Evolutionary conservation across 2,888 invertebrate species (phyloP).

Genomic region (Epiperipatus broadwayi): DNA sequence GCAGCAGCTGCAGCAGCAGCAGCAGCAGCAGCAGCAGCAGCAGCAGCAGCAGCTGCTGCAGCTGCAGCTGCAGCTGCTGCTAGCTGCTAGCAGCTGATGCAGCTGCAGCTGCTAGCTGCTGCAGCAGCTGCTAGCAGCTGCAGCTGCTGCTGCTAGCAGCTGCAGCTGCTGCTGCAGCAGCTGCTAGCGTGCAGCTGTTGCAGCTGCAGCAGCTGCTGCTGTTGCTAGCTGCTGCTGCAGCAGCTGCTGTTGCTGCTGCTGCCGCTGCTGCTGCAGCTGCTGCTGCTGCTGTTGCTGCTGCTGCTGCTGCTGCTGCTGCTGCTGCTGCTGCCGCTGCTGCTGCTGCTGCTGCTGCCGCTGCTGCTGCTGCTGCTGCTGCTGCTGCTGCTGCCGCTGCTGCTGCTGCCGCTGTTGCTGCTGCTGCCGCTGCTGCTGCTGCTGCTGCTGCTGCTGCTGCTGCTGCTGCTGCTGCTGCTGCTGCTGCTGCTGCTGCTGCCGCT

Average conservation of each 20-base stretch:
- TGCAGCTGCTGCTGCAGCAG: no score
- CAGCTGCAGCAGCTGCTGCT: no score
- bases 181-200: no score
- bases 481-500: constrained; percentile 3
- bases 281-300: not conserved
- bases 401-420: not conserved
- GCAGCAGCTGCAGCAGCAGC: constrained; percentile 1
- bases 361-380: constrained; percentile 3
- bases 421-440: not conserved
- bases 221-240: no score
- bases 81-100: constrained; percentile 1
- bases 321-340: constrained; percentile 3
- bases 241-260: no score
- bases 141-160: no score
- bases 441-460: not conserved
- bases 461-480: not conserved
- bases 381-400: not conserved
- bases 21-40: not conserved
- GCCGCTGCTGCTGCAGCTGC: no score
- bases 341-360: constrained; percentile 3
- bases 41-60: not conserved
- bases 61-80: not conserved
- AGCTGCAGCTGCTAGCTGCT: constrained; percentile 8
- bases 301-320: constrained; percentile 1
- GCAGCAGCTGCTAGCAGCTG: no score